Evolutionary conservation across 2,888 invertebrate species (phyloP).

Genomic region (Melanotus villosus): DNA sequence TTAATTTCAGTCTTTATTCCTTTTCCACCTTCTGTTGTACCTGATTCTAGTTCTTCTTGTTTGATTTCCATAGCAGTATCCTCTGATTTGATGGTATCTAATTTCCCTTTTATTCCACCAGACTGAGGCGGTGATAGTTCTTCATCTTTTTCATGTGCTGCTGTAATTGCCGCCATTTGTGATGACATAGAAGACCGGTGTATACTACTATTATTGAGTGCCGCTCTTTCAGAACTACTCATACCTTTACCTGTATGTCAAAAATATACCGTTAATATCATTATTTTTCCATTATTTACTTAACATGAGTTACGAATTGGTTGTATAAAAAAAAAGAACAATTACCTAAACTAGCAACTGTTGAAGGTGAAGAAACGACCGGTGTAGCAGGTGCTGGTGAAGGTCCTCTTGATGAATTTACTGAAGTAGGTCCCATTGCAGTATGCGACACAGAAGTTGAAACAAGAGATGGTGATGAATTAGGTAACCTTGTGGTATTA

Average conservation of each 20-base stretch:
- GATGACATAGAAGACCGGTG: slow-evolving; percentile 74
- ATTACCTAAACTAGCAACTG: slow-evolving; percentile 68
- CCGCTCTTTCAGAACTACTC: slow-evolving; percentile 71
- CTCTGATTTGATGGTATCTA: slow-evolving; percentile 77
- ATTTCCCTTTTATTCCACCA: slow-evolving; percentile 75
- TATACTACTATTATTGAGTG: slow-evolving; percentile 55
- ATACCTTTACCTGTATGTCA: slow-evolving; percentile 66
- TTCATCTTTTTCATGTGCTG: slow-evolving; percentile 77
- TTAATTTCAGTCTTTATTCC: slow-evolving; percentile 66
- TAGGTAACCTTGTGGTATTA: slow-evolving; percentile 60
- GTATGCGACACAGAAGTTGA: slow-evolving; percentile 73
- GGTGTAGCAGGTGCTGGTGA: slow-evolving; percentile 70
- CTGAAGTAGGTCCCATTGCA: slow-evolving; percentile 74
- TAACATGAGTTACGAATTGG: no score
- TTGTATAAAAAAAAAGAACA: slow-evolving; percentile 11
- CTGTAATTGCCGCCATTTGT: slow-evolving; percentile 81
- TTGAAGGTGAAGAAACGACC: slow-evolving; percentile 65
- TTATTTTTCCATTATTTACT: no score
- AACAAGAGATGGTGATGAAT: slow-evolving; percentile 68
- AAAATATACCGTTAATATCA: slow-evolving; percentile 26
- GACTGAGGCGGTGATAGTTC: slow-evolving; percentile 74
- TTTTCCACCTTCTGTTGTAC: slow-evolving; percentile 69
- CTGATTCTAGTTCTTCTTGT: slow-evolving; percentile 74
- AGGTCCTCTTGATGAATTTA: slow-evolving; percentile 74
- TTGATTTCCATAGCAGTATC: slow-evolving; percentile 74